Base-by-base conservation (phyloP, 2,113 vertebrate genomes). In the Mastomys natalensis region DNA sequence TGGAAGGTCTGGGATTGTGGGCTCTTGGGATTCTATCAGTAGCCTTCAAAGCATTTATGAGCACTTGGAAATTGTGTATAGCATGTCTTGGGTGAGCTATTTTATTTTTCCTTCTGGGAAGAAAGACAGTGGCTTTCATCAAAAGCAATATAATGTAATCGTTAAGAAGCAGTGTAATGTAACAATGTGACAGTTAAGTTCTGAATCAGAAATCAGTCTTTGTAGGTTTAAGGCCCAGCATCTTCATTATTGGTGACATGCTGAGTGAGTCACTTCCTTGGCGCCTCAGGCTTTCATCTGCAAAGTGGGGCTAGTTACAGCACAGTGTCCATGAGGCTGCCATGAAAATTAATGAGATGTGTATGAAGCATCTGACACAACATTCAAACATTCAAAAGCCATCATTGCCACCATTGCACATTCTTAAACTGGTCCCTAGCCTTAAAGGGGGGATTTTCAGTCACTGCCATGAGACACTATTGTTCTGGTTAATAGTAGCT, bases 201-300 rank as follows among this genome's bases (percentile, higher is more conserved):
- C 77, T 58, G 80, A 81, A 9, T 81, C 19, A 55, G 51, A 58
- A 24, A 51, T 53, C 22, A 40, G 55, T 62, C 7, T 60, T 66
- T 48, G 70, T 93, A 53, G 45, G 13, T 89, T 93, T 86, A 89
- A 91, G 82, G 86, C 15, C 16, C 77, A 89, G 68, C 15, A 87
- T 64, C 43, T 74, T 93, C 7, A 45, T 4, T 58, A 73, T 34
- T 53, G 78, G 31, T 84, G 95, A 66, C 51, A 43, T 48, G 4
- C 60, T 73, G 62, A 5, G 11, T 84, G 62, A 90, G 53, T 31
- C 91, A 73, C 77, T 81, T 81, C 26, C 7, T 55, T 5, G 51
- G 17, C 82, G 24, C 17, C 29, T 95, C 26, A 22, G 2, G 74
- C 74, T 90, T 58, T 93, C n/a, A 88, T 66, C 43, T 96, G 81